These are phyloP conservation scores for Polydrusus cervinus DNA, from an alignment of 2,888 invertebrate genomes.

Conservation along the genomic window DNA sequence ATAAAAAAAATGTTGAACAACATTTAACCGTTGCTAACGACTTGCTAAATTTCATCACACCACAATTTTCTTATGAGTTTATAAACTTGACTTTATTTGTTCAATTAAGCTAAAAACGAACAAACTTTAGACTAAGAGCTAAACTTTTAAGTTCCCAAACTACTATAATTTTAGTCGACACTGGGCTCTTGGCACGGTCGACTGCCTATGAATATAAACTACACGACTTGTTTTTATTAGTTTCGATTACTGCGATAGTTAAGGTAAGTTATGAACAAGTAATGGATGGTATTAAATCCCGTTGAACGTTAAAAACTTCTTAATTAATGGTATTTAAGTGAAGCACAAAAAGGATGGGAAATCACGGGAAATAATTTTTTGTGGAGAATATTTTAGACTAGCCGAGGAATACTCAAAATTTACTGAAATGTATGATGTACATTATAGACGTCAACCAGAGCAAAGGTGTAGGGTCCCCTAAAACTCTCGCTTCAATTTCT, in stretches of 20 bases:
- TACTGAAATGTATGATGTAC: no score
- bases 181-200: neutral
- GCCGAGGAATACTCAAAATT: no score
- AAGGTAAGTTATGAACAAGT: slow-evolving; percentile 13
- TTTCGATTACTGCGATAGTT: slow-evolving; percentile 4
- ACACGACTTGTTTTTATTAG: neutral
- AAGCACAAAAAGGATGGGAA: no score
- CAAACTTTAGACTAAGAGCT: neutral
- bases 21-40: no score
- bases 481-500: no score
- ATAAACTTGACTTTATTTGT: neutral
- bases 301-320: neutral
- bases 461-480: no score
- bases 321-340: neutral
- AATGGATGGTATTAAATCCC: neutral
- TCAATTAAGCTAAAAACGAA: slow-evolving; percentile 3
- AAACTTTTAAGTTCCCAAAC: slow-evolving; percentile 7
- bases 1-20: no score
- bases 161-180: slow-evolving; percentile 7
- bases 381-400: no score
- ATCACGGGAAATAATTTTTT: neutral
- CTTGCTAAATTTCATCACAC: neutral
- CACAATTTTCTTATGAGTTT: neutral
- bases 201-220: slow-evolving; percentile 18
- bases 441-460: no score